phyloP scores from a whole-genome alignment of 2,113 vertebrate genomes.

The Rhea americana region DNA sequence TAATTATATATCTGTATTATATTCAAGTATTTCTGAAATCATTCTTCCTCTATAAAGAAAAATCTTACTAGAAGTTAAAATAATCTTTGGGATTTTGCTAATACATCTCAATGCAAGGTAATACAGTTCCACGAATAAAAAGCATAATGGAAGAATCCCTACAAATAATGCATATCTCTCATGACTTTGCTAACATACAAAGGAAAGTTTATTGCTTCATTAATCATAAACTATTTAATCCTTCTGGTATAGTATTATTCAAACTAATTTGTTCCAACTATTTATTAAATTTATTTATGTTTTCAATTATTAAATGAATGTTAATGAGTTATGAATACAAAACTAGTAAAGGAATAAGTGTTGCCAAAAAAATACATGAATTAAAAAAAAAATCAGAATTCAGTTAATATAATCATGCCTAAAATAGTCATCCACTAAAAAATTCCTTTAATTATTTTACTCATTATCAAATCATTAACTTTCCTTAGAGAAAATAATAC shows the following conservation, averaged over 20 bases:
- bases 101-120: background rate
- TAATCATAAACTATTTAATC: background rate
- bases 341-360: background rate
- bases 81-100: background rate
- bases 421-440: background rate
- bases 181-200: background rate
- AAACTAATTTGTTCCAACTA: background rate
- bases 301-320: background rate
- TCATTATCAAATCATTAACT: background rate
- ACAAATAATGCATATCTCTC: background rate
- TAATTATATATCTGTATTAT: background rate
- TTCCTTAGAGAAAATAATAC: background rate
- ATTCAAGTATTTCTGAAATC: background rate
- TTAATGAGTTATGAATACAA: background rate
- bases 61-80: background rate
- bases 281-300: background rate
- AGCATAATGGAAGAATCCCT: background rate
- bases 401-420: background rate
- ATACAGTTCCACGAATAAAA: background rate
- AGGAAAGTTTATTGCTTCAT: background rate
- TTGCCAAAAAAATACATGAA: background rate
- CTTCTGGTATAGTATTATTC: background rate
- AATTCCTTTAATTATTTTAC: background rate
- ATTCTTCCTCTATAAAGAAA: background rate
- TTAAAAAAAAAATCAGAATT: background rate